Conservation (phyloP, 2,797 vertebrate genomes). For the Galagoides demidoff region DNA sequence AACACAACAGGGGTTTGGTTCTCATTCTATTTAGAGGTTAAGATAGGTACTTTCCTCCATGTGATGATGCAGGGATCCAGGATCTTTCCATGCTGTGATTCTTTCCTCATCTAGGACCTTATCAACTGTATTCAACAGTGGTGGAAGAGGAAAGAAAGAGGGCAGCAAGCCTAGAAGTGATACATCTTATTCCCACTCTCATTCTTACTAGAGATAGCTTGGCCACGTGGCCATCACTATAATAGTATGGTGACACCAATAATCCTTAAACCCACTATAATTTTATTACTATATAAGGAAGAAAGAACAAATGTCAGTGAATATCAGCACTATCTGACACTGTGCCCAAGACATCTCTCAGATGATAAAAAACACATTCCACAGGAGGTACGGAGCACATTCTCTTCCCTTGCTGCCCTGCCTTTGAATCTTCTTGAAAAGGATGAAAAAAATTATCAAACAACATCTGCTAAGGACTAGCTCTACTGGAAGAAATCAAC, state of each 20-base stretch:
- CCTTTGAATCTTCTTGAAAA: not conserved
- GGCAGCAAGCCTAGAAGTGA: not conserved
- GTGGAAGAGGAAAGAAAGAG: fast-evolving
- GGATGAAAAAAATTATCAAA: not conserved
- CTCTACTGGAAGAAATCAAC: not conserved
- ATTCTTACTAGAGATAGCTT: not conserved
- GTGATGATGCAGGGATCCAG: too few relatives aligned
- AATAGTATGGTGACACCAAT: not conserved
- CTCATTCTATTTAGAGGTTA: fast-evolving
- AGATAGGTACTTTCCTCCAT: not conserved
- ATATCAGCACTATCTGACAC: too few relatives aligned
- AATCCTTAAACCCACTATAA: fast-evolving
- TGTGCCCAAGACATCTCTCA: not conserved
- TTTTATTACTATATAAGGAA: not conserved
- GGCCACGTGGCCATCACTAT: not conserved
- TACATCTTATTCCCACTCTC: not conserved
- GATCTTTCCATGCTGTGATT: not conserved
- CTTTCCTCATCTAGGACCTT: not conserved
- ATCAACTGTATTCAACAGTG: too few relatives aligned
- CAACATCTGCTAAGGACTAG: not conserved
- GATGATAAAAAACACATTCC: not conserved
- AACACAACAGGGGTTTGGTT: not conserved
- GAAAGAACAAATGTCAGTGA: not conserved
- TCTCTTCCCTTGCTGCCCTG: not conserved
- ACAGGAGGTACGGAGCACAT: not conserved